Evolutionary conservation across 2,113 vertebrate species (phyloP).

Genomic region (Gopherus evgoodei): DNA sequence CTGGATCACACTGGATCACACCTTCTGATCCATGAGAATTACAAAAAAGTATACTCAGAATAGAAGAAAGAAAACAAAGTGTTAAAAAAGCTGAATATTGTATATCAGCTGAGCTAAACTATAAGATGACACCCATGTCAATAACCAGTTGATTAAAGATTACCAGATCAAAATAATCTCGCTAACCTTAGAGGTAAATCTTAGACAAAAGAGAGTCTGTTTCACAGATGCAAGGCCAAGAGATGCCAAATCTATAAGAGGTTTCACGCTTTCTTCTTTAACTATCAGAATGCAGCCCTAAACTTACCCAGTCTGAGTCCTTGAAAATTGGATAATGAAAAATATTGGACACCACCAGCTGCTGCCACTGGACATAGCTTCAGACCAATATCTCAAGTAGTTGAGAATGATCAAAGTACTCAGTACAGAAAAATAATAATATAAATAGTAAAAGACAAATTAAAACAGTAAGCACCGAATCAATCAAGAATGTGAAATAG

Average conservation of each 20-base stretch:
- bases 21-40: neutral
- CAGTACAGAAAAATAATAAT: neutral
- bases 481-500: slow-evolving; percentile 1
- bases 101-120: neutral
- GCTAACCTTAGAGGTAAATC: neutral
- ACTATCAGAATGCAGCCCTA: neutral
- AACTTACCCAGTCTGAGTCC: neutral
- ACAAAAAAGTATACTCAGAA: neutral
- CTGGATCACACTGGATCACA: neutral
- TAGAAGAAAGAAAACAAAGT: neutral
- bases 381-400: neutral
- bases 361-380: neutral
- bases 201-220: neutral
- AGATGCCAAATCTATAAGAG: neutral
- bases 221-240: neutral
- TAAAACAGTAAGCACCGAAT: neutral
- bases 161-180: neutral
- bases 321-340: neutral
- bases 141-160: neutral
- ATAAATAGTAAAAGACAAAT: slow-evolving; percentile 48
- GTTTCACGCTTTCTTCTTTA: neutral
- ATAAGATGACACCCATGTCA: neutral
- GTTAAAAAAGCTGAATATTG: neutral
- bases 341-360: neutral
- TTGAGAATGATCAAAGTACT: neutral